phyloP scores from a whole-genome alignment of 1,140 invertebrate species.

The Caerostris darwini region DNA sequence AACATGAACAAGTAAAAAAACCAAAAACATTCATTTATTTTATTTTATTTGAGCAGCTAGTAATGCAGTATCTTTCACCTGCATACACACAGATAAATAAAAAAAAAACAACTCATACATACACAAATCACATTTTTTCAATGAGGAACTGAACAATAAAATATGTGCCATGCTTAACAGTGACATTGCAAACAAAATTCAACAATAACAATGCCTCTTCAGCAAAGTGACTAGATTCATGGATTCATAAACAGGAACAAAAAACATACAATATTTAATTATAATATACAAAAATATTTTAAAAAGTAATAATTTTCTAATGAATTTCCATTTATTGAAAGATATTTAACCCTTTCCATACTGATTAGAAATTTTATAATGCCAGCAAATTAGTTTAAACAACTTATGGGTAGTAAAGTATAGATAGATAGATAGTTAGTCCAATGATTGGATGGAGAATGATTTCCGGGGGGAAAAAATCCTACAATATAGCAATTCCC shows the following conservation, averaged over 20 bases:
- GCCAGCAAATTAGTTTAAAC: no score
- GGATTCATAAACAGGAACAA: background rate
- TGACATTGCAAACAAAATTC: slow-evolving; percentile 48
- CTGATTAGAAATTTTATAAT: no score
- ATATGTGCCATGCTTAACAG: slow-evolving; percentile 61
- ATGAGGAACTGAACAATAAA: slow-evolving; percentile 24
- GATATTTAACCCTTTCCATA: no score
- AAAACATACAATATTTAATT: slow-evolving; percentile 11
- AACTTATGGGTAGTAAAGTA: no score
- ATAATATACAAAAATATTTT: background rate
- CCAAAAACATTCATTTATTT: background rate
- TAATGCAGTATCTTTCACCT: slow-evolving; percentile 36
- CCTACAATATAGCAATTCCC: no score
- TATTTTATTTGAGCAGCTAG: slow-evolving; percentile 69
- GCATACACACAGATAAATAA: slow-evolving; percentile 2
- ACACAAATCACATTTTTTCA: background rate
- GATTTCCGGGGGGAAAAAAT: no score
- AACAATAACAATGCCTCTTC: slow-evolving; percentile 27
- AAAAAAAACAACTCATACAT: background rate
- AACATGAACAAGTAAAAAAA: background rate
- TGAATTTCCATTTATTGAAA: no score
- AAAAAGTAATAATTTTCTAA: background rate
- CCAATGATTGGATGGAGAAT: no score
- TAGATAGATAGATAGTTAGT: no score
- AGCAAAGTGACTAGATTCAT: slow-evolving; percentile 36